Evolutionary conservation across 2,113 vertebrate genomes (phyloP).

Genomic region (Condylura cristata): DNA sequence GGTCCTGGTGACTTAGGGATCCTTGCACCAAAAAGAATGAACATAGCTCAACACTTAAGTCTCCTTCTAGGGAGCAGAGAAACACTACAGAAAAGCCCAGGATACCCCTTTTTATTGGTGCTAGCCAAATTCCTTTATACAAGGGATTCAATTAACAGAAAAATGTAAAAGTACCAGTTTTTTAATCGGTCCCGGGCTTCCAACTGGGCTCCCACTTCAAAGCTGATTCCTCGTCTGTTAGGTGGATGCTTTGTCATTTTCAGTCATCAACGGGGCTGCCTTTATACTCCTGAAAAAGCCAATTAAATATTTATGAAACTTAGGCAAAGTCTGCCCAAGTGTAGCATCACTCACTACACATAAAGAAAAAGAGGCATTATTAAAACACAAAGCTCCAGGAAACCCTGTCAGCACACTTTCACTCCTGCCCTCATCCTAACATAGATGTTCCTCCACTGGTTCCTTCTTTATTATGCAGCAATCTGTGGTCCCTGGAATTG

Average conservation of each 20-base stretch:
- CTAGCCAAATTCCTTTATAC: constrained; percentile 43
- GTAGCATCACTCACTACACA: constrained; percentile 69
- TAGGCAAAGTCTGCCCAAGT: constrained; percentile 68
- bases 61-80: constrained; percentile 49
- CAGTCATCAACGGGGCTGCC: constrained; percentile 87
- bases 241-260: constrained; percentile 99
- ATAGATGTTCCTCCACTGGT: not conserved
- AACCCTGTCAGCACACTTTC: not conserved
- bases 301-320: constrained; percentile 86
- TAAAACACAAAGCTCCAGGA: constrained; percentile 66
- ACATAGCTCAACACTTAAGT: not conserved
- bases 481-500: not conserved
- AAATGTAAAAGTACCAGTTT: constrained; percentile 94
- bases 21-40: constrained; percentile 33
- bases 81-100: constrained; percentile 66
- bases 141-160: constrained; percentile 82
- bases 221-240: constrained; percentile 95
- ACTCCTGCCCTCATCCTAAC: not conserved
- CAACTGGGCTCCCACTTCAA: constrained; percentile 97
- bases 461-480: not conserved
- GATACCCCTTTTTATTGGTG: constrained; percentile 11
- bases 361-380: constrained; percentile 71
- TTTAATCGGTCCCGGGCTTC: constrained; percentile 98
- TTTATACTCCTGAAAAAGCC: constrained; percentile 91
- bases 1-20: not conserved